Conservation (phyloP, 2,888 invertebrate species). For the Apocheima hispidaria region DNA sequence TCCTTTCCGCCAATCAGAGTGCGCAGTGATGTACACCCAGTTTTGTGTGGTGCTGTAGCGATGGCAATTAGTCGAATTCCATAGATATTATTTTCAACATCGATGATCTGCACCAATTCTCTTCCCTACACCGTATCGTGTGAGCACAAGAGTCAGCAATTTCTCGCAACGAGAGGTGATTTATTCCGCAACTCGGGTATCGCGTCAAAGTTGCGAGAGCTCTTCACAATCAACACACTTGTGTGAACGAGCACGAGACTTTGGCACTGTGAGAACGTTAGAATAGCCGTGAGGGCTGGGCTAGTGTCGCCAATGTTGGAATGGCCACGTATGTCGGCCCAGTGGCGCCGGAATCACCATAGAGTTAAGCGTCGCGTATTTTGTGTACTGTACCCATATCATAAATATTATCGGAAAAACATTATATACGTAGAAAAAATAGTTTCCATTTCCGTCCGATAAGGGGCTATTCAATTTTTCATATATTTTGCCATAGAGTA, state of each 20-base stretch:
- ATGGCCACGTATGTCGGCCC: background rate
- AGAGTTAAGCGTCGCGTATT: too few relatives aligned
- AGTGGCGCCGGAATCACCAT: too few relatives aligned
- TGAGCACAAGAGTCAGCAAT: slow-evolving; percentile 71
- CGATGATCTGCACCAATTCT: slow-evolving; percentile 23
- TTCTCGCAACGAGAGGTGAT: slow-evolving; percentile 71
- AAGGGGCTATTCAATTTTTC: too few relatives aligned
- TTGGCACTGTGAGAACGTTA: background rate
- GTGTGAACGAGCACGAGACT: slow-evolving; percentile 9
- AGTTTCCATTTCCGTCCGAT: too few relatives aligned
- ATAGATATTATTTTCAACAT: slow-evolving; percentile 2
- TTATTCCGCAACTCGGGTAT: slow-evolving; percentile 67
- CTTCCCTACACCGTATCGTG: slow-evolving; percentile 50
- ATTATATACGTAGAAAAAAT: too few relatives aligned
- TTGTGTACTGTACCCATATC: too few relatives aligned
- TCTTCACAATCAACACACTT: slow-evolving; percentile 53
- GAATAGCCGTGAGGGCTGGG: background rate
- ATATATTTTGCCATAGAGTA: too few relatives aligned
- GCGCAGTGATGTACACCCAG: too few relatives aligned
- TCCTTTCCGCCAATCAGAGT: too few relatives aligned
- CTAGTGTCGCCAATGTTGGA: background rate
- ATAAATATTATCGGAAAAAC: too few relatives aligned
- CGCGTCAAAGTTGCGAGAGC: slow-evolving; percentile 53
- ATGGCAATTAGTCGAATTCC: too few relatives aligned
- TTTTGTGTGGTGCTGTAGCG: too few relatives aligned